Percentiles rank a stretch among this genome's conserved stretches.
Conservation (phyloP, 2,888 invertebrate species). For the Campoplex nolae region DNA sequence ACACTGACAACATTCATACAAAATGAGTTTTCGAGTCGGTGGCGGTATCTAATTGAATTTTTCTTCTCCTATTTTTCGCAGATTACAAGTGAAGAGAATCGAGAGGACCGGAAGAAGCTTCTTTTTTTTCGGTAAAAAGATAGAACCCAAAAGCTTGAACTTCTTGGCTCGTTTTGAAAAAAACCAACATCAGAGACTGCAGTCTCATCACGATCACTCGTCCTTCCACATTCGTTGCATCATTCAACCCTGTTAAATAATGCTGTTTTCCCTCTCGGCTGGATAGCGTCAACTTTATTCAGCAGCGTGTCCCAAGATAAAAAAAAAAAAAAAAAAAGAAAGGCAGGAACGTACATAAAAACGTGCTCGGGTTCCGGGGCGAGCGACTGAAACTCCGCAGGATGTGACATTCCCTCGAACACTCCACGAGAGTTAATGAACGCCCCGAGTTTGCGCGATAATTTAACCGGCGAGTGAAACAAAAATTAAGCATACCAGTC, state of each 20-base stretch:
- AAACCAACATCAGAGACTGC: slow-evolving; percentile 11
- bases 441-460: slow-evolving; percentile 13
- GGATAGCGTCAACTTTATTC: slow-evolving; percentile 11
- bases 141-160: background rate
- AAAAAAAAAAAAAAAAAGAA: slow-evolving; percentile 1
- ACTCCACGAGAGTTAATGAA: slow-evolving; percentile 13
- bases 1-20: background rate
- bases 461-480: slow-evolving; percentile 25
- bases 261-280: slow-evolving; percentile 7
- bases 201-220: slow-evolving; percentile 41
- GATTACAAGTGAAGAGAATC: slow-evolving; percentile 58
- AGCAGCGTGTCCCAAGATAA: background rate
- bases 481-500: slow-evolving; percentile 42
- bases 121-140: background rate
- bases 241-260: slow-evolving; percentile 7
- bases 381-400: slow-evolving; percentile 6
- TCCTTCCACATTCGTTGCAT: slow-evolving; percentile 22
- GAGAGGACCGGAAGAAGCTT: slow-evolving; percentile 15
- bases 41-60: slow-evolving; percentile 68
- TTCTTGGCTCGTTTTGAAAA: background rate
- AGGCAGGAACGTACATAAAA: background rate
- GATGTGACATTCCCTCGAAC: slow-evolving; percentile 10
- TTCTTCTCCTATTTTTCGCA: slow-evolving; percentile 70
- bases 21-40: slow-evolving; percentile 55
- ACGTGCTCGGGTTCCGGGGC: background rate